Evolutionary conservation across 2,888 invertebrate genomes (phyloP).

Genomic region (Oscheius sp.): DNA sequence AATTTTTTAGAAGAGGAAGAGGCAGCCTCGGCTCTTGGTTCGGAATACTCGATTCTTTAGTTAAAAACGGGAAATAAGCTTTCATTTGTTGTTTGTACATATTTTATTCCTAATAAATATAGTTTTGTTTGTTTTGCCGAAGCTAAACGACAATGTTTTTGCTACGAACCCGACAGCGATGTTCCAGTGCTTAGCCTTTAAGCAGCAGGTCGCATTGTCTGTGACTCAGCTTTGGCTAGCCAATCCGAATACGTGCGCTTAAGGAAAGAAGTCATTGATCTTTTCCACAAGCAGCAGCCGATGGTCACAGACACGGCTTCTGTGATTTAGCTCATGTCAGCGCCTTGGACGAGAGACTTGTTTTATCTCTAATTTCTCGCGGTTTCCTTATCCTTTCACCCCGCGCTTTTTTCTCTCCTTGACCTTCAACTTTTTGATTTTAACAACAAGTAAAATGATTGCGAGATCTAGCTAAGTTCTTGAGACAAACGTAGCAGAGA

Average conservation of each 20-base stretch:
- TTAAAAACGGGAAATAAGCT: slow-evolving; percentile 28
- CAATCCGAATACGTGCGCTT: slow-evolving; percentile 24
- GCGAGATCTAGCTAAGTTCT: neutral
- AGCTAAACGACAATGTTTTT: neutral
- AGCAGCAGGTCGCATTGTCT: slow-evolving; percentile 31
- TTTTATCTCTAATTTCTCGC: slow-evolving; percentile 9
- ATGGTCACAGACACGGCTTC: slow-evolving; percentile 18
- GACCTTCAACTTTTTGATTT: neutral
- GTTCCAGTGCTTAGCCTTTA: slow-evolving; percentile 32
- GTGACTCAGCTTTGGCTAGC: slow-evolving; percentile 13
- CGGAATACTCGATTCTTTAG: slow-evolving; percentile 25
- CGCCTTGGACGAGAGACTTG: slow-evolving; percentile 3
- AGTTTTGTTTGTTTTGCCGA: neutral
- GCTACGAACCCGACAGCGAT: slow-evolving; percentile 2
- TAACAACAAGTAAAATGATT: no score
- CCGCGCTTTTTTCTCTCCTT: neutral
- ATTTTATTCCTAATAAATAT: slow-evolving; percentile 10
- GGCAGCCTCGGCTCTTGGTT: slow-evolving; percentile 25
- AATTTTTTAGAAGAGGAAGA: slow-evolving; percentile 14
- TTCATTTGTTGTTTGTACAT: slow-evolving; percentile 21
- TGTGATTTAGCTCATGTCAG: slow-evolving; percentile 12
- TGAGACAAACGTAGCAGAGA: neutral
- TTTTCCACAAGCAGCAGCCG: neutral
- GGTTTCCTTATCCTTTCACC: slow-evolving; percentile 8
- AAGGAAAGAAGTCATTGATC: slow-evolving; percentile 21